A percentile compares a stretch with the other conserved stretches of the same genome.
phyloP scores from a whole-genome alignment of 2,888 invertebrate species.

The Orthosia gothica region DNA sequence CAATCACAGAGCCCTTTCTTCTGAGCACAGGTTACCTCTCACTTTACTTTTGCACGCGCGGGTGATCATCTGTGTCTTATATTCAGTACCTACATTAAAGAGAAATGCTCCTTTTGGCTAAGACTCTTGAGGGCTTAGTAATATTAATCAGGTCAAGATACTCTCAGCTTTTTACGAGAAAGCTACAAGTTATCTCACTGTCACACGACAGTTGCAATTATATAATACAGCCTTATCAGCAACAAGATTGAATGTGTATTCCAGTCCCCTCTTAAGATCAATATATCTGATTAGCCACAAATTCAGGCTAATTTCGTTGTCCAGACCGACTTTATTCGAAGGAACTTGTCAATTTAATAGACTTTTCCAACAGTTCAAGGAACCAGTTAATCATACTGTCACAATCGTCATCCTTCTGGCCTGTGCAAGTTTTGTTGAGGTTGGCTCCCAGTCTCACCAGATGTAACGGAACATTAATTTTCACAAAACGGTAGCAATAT shows the following conservation, averaged over 20 bases:
- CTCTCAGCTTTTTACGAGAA: background rate
- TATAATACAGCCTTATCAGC: background rate
- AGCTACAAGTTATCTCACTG: background rate
- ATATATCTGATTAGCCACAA: background rate
- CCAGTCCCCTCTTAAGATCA: background rate
- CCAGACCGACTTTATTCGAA: background rate
- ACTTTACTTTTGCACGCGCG: background rate
- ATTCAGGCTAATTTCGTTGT: too few relatives aligned
- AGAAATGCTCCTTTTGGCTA: background rate
- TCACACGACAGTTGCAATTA: background rate
- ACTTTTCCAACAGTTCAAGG: background rate
- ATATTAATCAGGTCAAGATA: background rate
- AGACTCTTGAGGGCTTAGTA: background rate
- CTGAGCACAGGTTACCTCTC: background rate
- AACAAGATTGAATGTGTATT: background rate
- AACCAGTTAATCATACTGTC: background rate
- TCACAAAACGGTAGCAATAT: background rate
- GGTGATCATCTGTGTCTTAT: slow-evolving; percentile 5
- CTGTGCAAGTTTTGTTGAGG: too few relatives aligned
- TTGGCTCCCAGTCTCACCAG: background rate
- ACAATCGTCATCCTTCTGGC: background rate
- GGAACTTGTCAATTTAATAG: background rate
- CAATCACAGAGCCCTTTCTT: background rate
- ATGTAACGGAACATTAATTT: slow-evolving; percentile 13
- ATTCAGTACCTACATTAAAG: background rate